Evolutionary conservation across 1,140 invertebrate species (phyloP).

Genomic region (Pachyrhynchus sulphureomaculatus): DNA sequence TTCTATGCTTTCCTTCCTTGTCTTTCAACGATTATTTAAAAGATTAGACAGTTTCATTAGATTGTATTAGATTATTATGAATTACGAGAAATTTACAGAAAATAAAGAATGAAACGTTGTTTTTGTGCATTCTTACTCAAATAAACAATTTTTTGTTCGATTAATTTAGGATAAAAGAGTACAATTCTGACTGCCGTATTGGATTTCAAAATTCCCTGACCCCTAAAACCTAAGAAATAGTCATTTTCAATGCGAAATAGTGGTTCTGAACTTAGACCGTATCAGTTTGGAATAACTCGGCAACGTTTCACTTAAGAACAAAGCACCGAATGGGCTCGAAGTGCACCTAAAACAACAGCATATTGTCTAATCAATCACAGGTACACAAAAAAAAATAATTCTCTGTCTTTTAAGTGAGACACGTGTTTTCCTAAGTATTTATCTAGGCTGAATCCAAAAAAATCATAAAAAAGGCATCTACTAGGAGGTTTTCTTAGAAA

Average conservation of each 20-base stretch:
- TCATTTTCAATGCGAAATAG: not conserved
- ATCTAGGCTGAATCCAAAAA: no score
- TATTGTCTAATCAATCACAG: not conserved
- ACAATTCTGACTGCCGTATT: no score
- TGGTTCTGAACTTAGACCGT: not conserved
- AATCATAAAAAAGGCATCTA: no score
- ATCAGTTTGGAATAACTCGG: not conserved
- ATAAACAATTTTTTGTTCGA: no score
- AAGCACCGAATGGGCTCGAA: not conserved
- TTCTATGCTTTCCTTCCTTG: not conserved
- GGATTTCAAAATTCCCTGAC: no score
- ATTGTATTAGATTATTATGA: not conserved
- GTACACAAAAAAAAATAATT: no score
- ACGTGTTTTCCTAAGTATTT: no score
- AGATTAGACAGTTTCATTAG: not conserved
- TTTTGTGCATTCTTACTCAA: no score
- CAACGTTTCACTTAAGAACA: not conserved
- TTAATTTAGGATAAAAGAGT: no score
- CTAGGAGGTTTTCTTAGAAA: no score
- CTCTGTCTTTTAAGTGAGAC: no score
- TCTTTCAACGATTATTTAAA: not conserved
- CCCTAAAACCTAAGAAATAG: not conserved
- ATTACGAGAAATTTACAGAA: not conserved
- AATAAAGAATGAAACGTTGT: no score
- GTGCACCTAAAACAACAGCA: not conserved